phyloP scores from a whole-genome alignment of 2,888 invertebrate genomes.

The Lampropteryx suffumata region DNA sequence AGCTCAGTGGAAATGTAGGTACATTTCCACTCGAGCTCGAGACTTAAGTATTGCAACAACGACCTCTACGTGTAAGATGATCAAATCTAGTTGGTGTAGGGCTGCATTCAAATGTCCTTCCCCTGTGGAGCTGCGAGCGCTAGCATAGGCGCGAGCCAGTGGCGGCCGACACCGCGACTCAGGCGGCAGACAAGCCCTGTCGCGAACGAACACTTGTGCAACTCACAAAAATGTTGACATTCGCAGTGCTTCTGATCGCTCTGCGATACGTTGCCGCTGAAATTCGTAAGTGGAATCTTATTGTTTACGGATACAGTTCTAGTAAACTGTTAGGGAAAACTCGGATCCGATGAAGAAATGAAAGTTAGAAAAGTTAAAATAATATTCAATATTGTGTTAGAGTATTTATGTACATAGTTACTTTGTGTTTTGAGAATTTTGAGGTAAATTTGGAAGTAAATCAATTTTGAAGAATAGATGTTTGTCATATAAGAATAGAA shows the following conservation, averaged over 20 bases:
- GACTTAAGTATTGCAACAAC: constrained; percentile 12
- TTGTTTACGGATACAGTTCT: background rate
- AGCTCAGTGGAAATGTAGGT: no score
- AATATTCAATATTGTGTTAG: no score
- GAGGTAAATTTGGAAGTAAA: no score
- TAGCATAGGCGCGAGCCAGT: constrained; percentile 52
- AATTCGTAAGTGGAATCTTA: constrained; percentile 66
- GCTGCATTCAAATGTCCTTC: constrained; percentile 27
- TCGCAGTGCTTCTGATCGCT: constrained; percentile 56
- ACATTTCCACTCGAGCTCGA: constrained; percentile 1
- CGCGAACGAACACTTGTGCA: constrained; percentile 52
- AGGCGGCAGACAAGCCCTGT: constrained; percentile 62
- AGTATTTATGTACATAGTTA: no score
- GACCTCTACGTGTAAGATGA: constrained; percentile 22
- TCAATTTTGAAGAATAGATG: no score
- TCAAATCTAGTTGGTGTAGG: constrained; percentile 23
- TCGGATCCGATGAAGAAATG: no score
- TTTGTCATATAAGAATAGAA: no score
- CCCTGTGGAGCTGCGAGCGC: constrained; percentile 33
- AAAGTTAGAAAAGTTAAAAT: no score
- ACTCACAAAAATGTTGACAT: constrained; percentile 58
- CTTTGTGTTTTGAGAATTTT: no score
- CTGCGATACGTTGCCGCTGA: constrained; percentile 68
- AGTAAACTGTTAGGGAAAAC: no score
- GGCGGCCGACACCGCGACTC: constrained; percentile 65